These are phyloP conservation scores for Lithophane socia DNA, from an alignment of 2,888 invertebrate genomes.

Conservation along the genomic window DNA sequence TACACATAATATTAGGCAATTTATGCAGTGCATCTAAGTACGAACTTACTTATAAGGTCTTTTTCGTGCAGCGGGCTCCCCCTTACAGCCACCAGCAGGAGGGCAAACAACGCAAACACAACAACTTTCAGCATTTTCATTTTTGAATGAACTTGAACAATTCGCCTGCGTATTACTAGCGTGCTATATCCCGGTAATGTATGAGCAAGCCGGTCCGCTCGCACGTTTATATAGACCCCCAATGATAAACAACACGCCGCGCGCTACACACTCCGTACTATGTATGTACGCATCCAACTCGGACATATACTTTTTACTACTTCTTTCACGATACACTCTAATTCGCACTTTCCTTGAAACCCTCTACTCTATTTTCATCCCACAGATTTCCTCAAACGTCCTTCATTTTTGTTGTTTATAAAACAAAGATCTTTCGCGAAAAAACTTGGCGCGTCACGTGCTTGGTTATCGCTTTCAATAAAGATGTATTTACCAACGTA, in stretches of 20 bases:
- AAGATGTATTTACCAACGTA: conserved; percentile 29
- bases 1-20: background rate
- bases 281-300: conserved; percentile 31
- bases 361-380: background rate
- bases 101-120: conserved; percentile 71
- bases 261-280: conserved; percentile 35
- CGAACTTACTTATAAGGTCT: conserved; percentile 66
- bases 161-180: conserved; percentile 52
- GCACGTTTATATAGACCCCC: conserved; percentile 74
- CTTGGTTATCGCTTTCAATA: conserved; percentile 43
- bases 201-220: conserved; percentile 63
- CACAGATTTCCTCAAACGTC: background rate
- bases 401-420: background rate
- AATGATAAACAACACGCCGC: conserved; percentile 74
- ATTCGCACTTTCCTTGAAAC: background rate
- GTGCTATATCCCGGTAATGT: conserved; percentile 66
- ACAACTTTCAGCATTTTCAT: conserved; percentile 71
- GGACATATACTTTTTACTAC: conserved; percentile 1
- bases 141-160: conserved; percentile 40
- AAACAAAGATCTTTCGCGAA: conserved; percentile 48
- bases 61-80: conserved; percentile 67
- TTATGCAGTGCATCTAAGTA: background rate
- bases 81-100: conserved; percentile 70
- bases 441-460: conserved; percentile 49
- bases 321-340: conserved; percentile 3